A percentile compares a stretch with the other conserved stretches of the same genome.
Evolutionary conservation across 2,888 invertebrate genomes (phyloP).

Genomic region (Sphaeridia pumilis): DNA sequence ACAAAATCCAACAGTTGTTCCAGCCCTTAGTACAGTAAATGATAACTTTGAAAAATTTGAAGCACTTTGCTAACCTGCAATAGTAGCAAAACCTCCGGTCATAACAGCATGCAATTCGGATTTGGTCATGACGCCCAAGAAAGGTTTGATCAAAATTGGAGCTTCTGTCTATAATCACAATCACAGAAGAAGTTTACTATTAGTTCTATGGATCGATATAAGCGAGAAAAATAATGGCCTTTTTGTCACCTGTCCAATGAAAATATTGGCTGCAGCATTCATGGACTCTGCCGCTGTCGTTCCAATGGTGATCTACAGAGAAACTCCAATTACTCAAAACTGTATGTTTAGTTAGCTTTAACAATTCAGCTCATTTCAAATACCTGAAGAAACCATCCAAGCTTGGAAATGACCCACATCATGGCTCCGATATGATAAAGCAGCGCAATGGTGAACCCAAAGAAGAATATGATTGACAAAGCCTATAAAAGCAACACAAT

Average conservation of each 20-base stretch:
- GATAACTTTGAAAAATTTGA: background rate
- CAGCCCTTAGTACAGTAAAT: background rate
- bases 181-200: background rate
- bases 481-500: constrained; percentile 46
- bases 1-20: constrained; percentile 30
- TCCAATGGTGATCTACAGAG: constrained; percentile 47
- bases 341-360: background rate
- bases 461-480: constrained; percentile 83
- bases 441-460: constrained; percentile 79
- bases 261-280: constrained; percentile 83
- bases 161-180: constrained; percentile 82
- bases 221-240: background rate
- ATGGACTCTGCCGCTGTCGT: constrained; percentile 93
- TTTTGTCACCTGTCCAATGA: constrained; percentile 70
- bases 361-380: background rate
- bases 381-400: constrained; percentile 62
- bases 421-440: constrained; percentile 79
- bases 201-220: background rate
- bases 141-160: constrained; percentile 76
- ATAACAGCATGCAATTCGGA: constrained; percentile 90
- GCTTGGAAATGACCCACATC: constrained; percentile 67
- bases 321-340: background rate
- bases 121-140: constrained; percentile 66
- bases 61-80: constrained; percentile 58
- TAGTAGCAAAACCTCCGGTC: constrained; percentile 89